These are phyloP conservation scores for Cyprinodon diabolis DNA, from an alignment of 2,797 vertebrate species.

Conservation along the genomic window DNA sequence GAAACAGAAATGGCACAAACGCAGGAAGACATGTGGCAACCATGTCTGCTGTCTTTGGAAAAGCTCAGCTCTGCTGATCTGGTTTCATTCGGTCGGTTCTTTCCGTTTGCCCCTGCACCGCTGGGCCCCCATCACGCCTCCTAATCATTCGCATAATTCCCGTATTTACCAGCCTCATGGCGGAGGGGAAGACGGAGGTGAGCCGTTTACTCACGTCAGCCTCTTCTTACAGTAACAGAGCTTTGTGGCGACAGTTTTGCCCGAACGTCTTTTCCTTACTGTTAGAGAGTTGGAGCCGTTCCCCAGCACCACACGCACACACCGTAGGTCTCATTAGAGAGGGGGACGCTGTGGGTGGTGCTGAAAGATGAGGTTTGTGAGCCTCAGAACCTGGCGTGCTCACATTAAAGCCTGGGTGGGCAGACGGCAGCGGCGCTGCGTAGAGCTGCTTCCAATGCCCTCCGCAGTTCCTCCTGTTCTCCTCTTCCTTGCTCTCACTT, in stretches of 20 bases:
- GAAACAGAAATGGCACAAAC: not conserved
- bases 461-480: conserved; percentile 6
- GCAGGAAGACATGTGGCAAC: conserved; percentile 20
- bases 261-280: conserved; percentile 48
- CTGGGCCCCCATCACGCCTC: conserved; percentile 30
- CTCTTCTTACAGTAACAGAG: conserved; percentile 31
- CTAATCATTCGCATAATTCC: conserved; percentile 51
- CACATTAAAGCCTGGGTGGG: conserved; percentile 55
- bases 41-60: conserved; percentile 35
- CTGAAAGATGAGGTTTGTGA: conserved; percentile 53
- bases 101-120: conserved; percentile 38
- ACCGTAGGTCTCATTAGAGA: conserved; percentile 31
- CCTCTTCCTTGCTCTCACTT: not conserved
- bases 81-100: conserved; percentile 47
- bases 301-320: not conserved
- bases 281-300: conserved; percentile 19
- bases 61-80: conserved; percentile 33
- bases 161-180: conserved; percentile 49
- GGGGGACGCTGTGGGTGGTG: conserved; percentile 47
- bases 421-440: conserved; percentile 26
- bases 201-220: conserved; percentile 56
- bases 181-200: conserved; percentile 8
- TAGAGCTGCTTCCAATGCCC: conserved; percentile 45
- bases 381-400: conserved; percentile 17
- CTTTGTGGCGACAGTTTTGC: conserved; percentile 20